Evolutionary conservation across 2,888 invertebrate genomes (phyloP).

Genomic region (Cremastinae sp.): DNA sequence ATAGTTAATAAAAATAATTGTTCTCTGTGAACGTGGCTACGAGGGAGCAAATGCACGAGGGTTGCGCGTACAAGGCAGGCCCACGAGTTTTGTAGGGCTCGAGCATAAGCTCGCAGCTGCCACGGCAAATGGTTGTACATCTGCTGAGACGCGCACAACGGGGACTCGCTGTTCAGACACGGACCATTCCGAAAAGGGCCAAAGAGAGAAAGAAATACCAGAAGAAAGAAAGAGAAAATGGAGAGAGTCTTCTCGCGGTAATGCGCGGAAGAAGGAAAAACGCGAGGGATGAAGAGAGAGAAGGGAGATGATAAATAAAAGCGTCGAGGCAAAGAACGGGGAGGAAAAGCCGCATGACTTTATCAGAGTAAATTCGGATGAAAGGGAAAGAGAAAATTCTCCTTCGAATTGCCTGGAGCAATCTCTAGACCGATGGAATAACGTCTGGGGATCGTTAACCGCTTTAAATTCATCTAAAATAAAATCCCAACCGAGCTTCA

Average conservation of each 20-base stretch:
- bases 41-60: constrained; percentile 46
- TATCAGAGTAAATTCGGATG: too few relatives aligned
- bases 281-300: too few relatives aligned
- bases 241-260: neutral
- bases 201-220: neutral
- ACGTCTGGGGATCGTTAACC: too few relatives aligned
- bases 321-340: too few relatives aligned
- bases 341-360: too few relatives aligned
- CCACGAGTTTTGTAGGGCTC: constrained; percentile 50
- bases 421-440: too few relatives aligned
- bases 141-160: constrained; percentile 71
- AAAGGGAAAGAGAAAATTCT: too few relatives aligned
- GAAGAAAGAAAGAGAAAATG: neutral
- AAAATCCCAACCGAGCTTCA: too few relatives aligned
- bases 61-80: constrained; percentile 34
- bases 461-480: too few relatives aligned
- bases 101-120: constrained; percentile 72
- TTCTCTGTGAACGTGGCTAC: constrained; percentile 47
- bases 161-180: constrained; percentile 53
- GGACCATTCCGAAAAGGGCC: constrained; percentile 6
- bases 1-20: too few relatives aligned
- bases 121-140: constrained; percentile 77
- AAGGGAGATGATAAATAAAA: too few relatives aligned
- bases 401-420: too few relatives aligned
- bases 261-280: neutral